Conservation (phyloP, 2,113 vertebrate genomes). For the Daubentonia madagascariensis region DNA sequence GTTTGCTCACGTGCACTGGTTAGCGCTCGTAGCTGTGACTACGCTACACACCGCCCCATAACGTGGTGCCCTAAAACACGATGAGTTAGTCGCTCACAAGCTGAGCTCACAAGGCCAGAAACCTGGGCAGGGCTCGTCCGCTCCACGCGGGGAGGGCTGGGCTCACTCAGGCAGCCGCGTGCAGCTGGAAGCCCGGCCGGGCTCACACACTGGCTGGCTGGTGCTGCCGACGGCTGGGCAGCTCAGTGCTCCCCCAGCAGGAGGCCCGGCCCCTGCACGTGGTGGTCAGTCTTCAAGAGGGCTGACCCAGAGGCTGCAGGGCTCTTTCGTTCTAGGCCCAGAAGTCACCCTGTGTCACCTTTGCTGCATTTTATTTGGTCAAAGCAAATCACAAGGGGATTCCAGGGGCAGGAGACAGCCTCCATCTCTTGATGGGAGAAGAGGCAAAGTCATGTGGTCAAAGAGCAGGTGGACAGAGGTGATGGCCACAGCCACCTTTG, state of each 20-base stretch:
- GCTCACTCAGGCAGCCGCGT: rapidly evolving
- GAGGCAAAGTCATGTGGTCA: not conserved
- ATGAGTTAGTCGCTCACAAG: not conserved
- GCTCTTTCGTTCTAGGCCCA: not conserved
- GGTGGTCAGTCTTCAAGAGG: not conserved
- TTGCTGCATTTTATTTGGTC: not conserved
- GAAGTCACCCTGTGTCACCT: not conserved
- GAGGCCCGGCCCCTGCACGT: not conserved
- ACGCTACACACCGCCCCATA: not conserved
- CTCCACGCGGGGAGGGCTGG: rapidly evolving
- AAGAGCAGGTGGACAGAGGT: not conserved
- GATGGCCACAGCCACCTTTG: not conserved
- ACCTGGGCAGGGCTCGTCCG: not conserved
- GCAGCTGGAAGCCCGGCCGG: not conserved
- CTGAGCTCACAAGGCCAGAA: not conserved
- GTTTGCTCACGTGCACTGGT: not conserved
- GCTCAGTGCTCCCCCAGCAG: not conserved
- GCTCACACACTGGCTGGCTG: too few species aligned
- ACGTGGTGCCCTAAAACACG: not conserved
- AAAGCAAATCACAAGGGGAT: not conserved
- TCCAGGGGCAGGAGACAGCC: not conserved
- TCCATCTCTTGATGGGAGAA: not conserved
- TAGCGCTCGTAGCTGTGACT: rapidly evolving
- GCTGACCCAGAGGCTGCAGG: not conserved
- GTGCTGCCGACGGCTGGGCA: too few species aligned